Evolutionary conservation across 2,113 vertebrate species (phyloP), one percentile per base, ranked within the genome.

Genomic region (Sula dactylatra): DNA sequence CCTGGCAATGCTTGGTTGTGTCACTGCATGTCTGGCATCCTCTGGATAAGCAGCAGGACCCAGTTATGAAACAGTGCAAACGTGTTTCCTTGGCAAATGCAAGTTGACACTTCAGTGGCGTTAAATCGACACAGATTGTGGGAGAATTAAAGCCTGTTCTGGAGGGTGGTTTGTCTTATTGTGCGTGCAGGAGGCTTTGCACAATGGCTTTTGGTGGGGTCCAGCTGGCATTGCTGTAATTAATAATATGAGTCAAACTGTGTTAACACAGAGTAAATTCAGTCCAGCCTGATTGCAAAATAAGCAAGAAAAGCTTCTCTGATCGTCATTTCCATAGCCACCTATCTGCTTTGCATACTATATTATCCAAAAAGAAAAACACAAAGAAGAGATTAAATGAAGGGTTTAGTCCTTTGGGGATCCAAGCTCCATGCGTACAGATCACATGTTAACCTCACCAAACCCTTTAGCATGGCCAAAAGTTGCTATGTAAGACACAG

Each of bases 61-160:
- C 1, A 1, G n/a, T 40, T 73, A 34, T 61, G 54, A 82, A 62
- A 52, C 0, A 0, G 26, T 49, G 40, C 4, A 13, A 19, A 81
- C 38, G 22, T 45, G 13, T 66, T 74, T 44, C 55, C 82, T 70
- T 42, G 73, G 80, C 73, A 72, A 76, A 76, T 5, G 7, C 11
- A 38, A 78, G 32, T 9, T 78, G 66, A 25, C 31, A 21, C 49
- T 84, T 69, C 6, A 12, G 5, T 13, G 36, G 27, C 45, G 49
- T 87, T 91, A 89, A 94, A 65, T 31, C 1, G 1, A 10, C 44
- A 25, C 11, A 42, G 65, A 61, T 2, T 71, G 36, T 10, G 10
- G 38, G 70, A 86, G 58, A 78, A 72, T 55, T 56, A 78, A 64
- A 64, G 50, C 45, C 59, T 64, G 52, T 52, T 65, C 69, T 36